phyloP scores from a whole-genome alignment of 2,888 invertebrate species.

The Linnaemya tessellans region DNA sequence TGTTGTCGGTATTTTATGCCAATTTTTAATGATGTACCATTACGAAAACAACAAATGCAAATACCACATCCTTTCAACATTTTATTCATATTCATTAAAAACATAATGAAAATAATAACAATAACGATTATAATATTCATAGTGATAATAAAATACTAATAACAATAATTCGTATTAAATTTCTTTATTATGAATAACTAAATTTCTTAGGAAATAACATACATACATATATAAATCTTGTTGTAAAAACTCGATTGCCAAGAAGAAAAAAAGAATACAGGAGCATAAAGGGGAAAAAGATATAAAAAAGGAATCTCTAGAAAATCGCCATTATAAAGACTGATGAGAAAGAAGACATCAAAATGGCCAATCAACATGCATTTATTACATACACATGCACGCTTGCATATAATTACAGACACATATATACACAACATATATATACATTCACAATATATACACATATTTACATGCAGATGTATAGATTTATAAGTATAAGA shows the following conservation, averaged over 20 bases:
- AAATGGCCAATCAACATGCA: conserved; percentile 72
- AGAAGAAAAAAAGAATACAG: neutral
- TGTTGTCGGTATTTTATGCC: conserved; percentile 15
- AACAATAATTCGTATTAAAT: conserved; percentile 71
- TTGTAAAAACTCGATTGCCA: neutral
- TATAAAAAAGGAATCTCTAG: conserved; percentile 19
- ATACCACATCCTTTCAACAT: neutral
- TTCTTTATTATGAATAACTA: conserved; percentile 73
- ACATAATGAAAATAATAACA: conserved; percentile 35
- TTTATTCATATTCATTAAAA: conserved; percentile 16
- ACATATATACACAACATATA: neutral
- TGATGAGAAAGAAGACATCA: conserved; percentile 68
- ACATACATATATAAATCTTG: conserved; percentile 11
- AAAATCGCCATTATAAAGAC: conserved; percentile 69
- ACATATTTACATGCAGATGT: neutral
- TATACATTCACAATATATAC: neutral
- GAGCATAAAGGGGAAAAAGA: conserved; percentile 1
- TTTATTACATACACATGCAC: conserved; percentile 37
- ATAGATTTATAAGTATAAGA: neutral
- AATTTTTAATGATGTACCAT: conserved; percentile 40
- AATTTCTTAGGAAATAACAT: conserved; percentile 42
- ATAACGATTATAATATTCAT: conserved; percentile 45
- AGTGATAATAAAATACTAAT: conserved; percentile 61
- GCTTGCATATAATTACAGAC: neutral
- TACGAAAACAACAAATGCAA: conserved; percentile 2